Conservation (phyloP, 2,797 vertebrate species). For the Coluber constrictor region DNA sequence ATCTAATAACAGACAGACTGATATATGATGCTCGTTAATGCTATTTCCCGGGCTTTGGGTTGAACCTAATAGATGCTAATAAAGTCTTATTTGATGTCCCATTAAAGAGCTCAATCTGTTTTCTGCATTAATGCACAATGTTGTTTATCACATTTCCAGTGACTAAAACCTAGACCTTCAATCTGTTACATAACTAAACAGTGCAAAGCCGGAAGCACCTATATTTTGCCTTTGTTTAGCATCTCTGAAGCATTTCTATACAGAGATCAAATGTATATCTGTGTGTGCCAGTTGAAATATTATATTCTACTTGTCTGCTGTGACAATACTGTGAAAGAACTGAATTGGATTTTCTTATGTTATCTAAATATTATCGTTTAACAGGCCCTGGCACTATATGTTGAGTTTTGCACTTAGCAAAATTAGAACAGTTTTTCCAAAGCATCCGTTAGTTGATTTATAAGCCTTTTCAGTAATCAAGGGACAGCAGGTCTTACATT, state of each 20-base stretch:
- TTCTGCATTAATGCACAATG: constrained; percentile 75
- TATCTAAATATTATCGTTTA: constrained; percentile 36
- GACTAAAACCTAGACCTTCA: constrained; percentile 72
- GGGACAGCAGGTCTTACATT: constrained; percentile 2
- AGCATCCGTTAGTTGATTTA: constrained; percentile 27
- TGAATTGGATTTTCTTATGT: background rate
- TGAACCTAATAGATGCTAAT: constrained; percentile 82
- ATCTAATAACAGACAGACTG: constrained; percentile 79
- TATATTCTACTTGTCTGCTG: constrained; percentile 18
- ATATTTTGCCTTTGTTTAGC: constrained; percentile 56
- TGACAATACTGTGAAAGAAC: background rate
- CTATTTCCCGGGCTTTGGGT: constrained; percentile 76
- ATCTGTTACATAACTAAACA: constrained; percentile 69
- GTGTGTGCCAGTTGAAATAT: background rate
- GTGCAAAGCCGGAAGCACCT: constrained; percentile 53
- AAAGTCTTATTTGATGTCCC: constrained; percentile 83
- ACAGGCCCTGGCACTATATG: fast-evolving
- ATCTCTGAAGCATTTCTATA: constrained; percentile 41
- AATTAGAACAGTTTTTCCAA: constrained; percentile 16
- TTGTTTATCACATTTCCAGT: constrained; percentile 77
- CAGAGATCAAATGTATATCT: constrained; percentile 35
- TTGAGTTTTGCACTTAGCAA: constrained; percentile 31
- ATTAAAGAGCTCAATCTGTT: constrained; percentile 82
- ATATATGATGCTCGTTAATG: constrained; percentile 83
- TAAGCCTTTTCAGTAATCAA: constrained; percentile 12